Base-by-base conservation (phyloP, 2,797 vertebrate species). In the Gila robusta region DNA sequence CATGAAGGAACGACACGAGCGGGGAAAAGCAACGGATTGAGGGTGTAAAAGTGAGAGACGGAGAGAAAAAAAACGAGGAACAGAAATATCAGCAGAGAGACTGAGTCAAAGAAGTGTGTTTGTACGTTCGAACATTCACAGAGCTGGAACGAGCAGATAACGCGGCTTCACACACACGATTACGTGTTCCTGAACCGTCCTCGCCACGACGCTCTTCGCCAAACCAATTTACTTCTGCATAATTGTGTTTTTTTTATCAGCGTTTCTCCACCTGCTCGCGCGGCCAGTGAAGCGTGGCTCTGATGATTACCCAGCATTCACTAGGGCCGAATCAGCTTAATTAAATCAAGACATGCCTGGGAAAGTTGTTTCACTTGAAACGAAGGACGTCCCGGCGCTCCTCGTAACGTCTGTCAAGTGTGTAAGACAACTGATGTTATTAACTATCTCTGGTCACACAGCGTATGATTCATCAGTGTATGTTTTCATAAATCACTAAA, bases 61-160 rank as follows among this genome's bases (percentile, higher is more conserved):
- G 54, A n/a, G 35, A 7, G 26, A 2, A 26, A 37, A 32, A 64
- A 62, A 47, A 21, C 23, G 0, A 26, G 54, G 4, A 21, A 6
- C 9, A 74, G 72, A 74, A 52, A 74, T 11, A 37, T 7, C 66
- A 11, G 16, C 72, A 21, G 72, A 52, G 2, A 10, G 72, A 74
- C 12, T 1, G 44, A 47, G 56, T 59, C 21, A n/a, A n/a, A 66
- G 62, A 66, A 66, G 62, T 64, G 62, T 64, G 62, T 64, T 17
- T 19, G 26, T 2, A 11, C 8, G 23, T 26, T 1, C 10, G 71
- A 92, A 93, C 92, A 88, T 87, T 19, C 35, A 66, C 86, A 92
- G 90, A 89, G 49, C 89, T 91, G 92, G 87, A 90, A 23, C 54
- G 88, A 89, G 85, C 81, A 92, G 94, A 95, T 94, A 94, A 94